phyloP scores from a whole-genome alignment of 2,113 vertebrate genomes.

The Lichenostomus cassidix region DNA sequence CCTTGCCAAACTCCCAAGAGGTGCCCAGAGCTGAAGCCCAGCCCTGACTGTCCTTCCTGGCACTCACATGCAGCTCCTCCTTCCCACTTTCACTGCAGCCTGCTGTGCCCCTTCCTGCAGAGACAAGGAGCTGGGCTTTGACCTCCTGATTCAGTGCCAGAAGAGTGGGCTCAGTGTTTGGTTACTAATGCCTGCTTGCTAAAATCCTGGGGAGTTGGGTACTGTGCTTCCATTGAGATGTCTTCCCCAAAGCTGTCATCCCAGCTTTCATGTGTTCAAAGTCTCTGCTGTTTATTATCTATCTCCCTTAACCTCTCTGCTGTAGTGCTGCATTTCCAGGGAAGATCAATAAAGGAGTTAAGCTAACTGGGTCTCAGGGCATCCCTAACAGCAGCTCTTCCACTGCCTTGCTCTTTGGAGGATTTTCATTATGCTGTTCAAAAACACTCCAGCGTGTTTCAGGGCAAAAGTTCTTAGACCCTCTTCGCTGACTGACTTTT shows the following conservation, averaged over 20 bases:
- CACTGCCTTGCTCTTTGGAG: neutral
- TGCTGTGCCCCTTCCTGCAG: neutral
- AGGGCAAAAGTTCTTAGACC: neutral
- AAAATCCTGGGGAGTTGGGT: neutral
- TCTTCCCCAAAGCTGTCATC: neutral
- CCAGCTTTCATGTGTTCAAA: neutral
- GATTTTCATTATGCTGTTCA: neutral
- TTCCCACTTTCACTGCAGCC: neutral
- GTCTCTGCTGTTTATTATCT: neutral
- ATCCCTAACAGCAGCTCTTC: neutral
- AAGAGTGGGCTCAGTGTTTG: neutral
- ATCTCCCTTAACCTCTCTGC: neutral
- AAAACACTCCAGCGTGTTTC: neutral
- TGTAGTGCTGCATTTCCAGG: neutral
- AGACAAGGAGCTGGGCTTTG: neutral
- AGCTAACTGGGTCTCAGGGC: neutral
- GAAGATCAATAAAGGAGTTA: constrained; percentile 5
- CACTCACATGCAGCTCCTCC: neutral
- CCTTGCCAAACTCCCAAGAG: neutral
- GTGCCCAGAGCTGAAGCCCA: neutral
- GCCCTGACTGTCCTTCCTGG: neutral
- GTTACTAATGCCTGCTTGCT: neutral
- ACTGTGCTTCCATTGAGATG: neutral
- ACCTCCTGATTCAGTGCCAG: neutral
- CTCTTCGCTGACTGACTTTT: neutral